Conservation (phyloP, 2,888 invertebrate genomes). For the Oscheius sp. region DNA sequence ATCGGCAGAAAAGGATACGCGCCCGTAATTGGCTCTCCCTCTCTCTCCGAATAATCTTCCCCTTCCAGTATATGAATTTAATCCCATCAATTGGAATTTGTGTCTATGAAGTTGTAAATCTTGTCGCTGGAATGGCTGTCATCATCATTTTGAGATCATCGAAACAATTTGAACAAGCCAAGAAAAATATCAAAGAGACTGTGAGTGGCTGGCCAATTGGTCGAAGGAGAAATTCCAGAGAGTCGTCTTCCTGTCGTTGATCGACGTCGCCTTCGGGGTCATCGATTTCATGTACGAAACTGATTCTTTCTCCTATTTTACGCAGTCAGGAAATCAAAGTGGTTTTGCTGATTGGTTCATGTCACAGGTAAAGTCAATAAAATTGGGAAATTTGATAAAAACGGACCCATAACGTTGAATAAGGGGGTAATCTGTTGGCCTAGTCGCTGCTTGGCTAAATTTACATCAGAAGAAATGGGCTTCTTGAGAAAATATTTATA, state of each 20-base stretch:
- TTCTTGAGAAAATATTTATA: no score
- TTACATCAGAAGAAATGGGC: no score
- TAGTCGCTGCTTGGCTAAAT: no score
- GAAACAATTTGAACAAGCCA: neutral
- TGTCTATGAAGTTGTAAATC: neutral
- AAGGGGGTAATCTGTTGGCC: no score
- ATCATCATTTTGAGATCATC: conserved; percentile 6
- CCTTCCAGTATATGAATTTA: neutral
- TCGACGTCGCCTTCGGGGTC: neutral
- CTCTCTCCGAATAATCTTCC: neutral
- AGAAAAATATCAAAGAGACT: neutral
- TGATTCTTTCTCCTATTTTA: neutral
- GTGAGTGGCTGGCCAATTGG: neutral
- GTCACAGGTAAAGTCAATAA: conserved; percentile 3
- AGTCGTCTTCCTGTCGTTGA: neutral
- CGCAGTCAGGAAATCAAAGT: neutral
- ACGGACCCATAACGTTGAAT: no score
- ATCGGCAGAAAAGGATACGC: neutral
- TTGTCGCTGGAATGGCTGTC: neutral
- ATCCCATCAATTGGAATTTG: neutral
- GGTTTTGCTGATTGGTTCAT: neutral
- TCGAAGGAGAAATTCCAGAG: neutral
- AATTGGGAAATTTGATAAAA: no score
- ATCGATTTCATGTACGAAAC: neutral
- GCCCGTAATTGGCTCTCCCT: neutral